Conservation (phyloP, 2,888 invertebrate species). For the Parnassius smintheus region DNA sequence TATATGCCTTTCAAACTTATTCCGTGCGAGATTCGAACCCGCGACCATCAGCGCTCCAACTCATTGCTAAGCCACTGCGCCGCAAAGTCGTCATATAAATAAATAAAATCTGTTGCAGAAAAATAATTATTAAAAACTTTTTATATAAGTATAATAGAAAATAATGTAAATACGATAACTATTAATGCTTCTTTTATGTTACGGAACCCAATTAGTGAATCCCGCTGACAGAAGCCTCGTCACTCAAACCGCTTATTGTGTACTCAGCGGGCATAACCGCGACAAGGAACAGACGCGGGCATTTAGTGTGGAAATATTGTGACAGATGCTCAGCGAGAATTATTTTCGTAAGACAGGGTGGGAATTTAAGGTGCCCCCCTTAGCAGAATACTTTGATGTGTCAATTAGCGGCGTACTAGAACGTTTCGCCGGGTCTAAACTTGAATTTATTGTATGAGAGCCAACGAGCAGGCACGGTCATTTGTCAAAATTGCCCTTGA, state of each 20-base stretch:
- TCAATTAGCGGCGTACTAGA: conserved; percentile 42
- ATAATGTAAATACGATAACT: too few relatives aligned
- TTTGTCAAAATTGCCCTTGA: conserved; percentile 18
- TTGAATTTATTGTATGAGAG: conserved; percentile 5
- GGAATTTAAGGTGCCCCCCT: conserved; percentile 26
- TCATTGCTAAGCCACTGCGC: too few relatives aligned
- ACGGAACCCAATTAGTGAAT: conserved; percentile 12
- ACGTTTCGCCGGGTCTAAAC: conserved; percentile 22
- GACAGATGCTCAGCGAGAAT: conserved; percentile 60
- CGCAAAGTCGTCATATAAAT: too few relatives aligned
- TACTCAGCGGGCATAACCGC: conserved; percentile 14
- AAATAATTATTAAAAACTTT: too few relatives aligned
- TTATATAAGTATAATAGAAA: too few relatives aligned
- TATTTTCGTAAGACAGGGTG: conserved; percentile 48
- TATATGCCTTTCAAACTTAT: too few relatives aligned
- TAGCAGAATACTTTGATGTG: conserved; percentile 40
- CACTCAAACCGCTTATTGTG: conserved; percentile 11
- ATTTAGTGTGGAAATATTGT: conserved; percentile 44
- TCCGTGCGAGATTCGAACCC: too few relatives aligned
- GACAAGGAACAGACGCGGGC: conserved; percentile 7
- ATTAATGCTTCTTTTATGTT: not conserved
- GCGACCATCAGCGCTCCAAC: too few relatives aligned
- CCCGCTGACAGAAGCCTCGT: conserved; percentile 7
- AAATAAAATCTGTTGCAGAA: too few relatives aligned
- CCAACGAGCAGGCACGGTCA: conserved; percentile 10